Evolutionary conservation across 2,797 vertebrate genomes (phyloP), one percentile per base, ranked within the genome.

Genomic region (Clarias platycephalus): DNA sequence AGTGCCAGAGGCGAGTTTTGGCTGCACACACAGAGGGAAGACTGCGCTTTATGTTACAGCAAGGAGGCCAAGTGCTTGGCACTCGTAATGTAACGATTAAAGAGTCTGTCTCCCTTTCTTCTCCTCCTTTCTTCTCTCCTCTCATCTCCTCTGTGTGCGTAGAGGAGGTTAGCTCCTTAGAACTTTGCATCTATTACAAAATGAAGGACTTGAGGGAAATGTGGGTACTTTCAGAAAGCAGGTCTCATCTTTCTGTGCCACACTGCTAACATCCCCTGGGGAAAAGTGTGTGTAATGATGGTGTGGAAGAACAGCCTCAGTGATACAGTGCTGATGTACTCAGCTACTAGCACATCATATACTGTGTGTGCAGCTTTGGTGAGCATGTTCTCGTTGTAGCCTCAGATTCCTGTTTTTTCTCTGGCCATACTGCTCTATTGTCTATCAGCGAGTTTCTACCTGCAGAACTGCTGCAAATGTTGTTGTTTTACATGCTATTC

Each of bases 1-100:
- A 78, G 18, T 70, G 83, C 66, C 76, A 80, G 57, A 63, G 75
- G 64, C 26, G 0, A 84, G 55, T 80, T 77, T 77, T 62, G 57
- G 55, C 10, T 77, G 20, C 74, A 57, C n/a, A 74, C 44, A 66
- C 64, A 64, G 80, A 60, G 64, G 28, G 26, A 62, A 18, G 31
- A 53, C 64, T 77, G 16, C 67, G 82, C 57, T 76, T 81, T 81
- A 34, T 44, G 34, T 60, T 63, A 80, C 75, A 57, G 58, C 28
- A 15, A 75, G 66, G 26, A 79, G 31, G 22, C 75, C 75, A 16
- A 37, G 57, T 37, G 22, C 57, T 60, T 78, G 57, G 55, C 31
- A 62, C 12, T 24, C 10, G 37, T 62, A 78, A 40, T n/a, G 31
- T 60, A n/a, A 62, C 16, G 75, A 40, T 78, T 78, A 78, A 77